phyloP scores from a whole-genome alignment of 2,113 vertebrate genomes.

The Apodemus sylvaticus region DNA sequence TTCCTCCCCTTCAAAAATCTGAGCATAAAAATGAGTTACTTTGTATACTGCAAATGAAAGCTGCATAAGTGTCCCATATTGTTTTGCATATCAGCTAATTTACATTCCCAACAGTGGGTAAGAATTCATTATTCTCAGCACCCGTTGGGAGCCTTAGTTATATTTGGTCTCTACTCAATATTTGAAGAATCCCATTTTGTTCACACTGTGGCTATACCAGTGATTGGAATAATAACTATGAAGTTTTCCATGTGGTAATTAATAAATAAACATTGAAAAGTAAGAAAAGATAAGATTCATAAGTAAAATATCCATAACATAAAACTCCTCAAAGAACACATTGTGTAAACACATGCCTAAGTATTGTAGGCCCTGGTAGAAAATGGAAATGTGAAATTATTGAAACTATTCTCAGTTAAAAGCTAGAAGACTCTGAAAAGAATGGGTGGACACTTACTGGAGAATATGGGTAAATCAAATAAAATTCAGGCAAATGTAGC shows the following conservation, averaged over 20 bases:
- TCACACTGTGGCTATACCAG: neutral
- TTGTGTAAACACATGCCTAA: neutral
- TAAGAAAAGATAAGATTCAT: no score
- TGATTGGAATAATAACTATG: neutral
- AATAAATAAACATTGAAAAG: neutral
- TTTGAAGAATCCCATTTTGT: neutral
- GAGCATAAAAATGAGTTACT: neutral
- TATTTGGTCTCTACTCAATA: slow-evolving; percentile 7
- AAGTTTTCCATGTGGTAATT: neutral
- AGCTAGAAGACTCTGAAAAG: neutral
- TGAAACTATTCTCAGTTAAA: neutral
- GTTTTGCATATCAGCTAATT: neutral
- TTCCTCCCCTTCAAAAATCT: neutral
- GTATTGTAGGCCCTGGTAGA: neutral
- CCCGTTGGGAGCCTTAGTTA: neutral
- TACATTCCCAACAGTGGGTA: neutral
- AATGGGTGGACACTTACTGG: neutral
- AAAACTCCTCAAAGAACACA: neutral
- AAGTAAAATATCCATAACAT: neutral
- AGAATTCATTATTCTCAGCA: neutral
- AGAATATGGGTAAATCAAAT: neutral
- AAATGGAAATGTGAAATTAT: neutral
- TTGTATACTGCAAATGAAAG: neutral
- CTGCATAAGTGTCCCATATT: neutral
- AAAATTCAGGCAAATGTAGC: neutral